phyloP scores from a whole-genome alignment of 1,140 invertebrate species.

The Caerostris darwini region DNA sequence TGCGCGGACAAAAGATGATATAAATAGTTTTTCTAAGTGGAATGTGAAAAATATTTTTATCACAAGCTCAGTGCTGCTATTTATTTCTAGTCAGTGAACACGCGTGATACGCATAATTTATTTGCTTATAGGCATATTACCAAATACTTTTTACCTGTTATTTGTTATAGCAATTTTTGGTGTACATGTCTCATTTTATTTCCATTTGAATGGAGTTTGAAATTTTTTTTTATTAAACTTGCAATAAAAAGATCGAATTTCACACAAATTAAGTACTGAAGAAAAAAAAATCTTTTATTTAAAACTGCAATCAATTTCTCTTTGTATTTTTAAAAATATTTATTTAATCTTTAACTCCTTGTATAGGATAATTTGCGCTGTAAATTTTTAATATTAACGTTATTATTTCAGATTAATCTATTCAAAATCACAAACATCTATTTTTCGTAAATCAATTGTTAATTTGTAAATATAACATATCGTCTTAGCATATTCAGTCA shows the following conservation, averaged over 20 bases:
- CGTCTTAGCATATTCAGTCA: not conserved
- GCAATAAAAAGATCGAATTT: not conserved
- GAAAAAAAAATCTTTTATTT: too few species aligned
- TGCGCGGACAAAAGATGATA: constrained; percentile 38
- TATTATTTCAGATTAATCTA: not conserved
- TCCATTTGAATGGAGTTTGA: not conserved
- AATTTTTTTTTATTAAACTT: not conserved
- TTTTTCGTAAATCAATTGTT: constrained; percentile 4
- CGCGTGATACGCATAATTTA: constrained; percentile 27
- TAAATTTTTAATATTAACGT: too few species aligned
- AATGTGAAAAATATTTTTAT: constrained; percentile 61
- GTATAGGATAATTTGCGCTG: too few species aligned
- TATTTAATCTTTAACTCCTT: too few species aligned
- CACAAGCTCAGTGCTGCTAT: constrained; percentile 66
- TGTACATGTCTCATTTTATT: constrained; percentile 11
- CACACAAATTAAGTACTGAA: not conserved
- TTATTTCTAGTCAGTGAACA: constrained; percentile 60
- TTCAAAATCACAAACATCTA: not conserved
- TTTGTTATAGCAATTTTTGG: constrained; percentile 19
- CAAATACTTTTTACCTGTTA: constrained; percentile 15
- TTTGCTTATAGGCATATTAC: not conserved
- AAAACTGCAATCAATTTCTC: too few species aligned
- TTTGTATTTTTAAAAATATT: too few species aligned
- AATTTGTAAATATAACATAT: not conserved
- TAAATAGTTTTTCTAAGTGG: constrained; percentile 34